A percentile compares a stretch with the other conserved stretches of the same genome.
phyloP scores from a whole-genome alignment of 92 coral and sea anemone species.

The Phymanthus crucifer region DNA sequence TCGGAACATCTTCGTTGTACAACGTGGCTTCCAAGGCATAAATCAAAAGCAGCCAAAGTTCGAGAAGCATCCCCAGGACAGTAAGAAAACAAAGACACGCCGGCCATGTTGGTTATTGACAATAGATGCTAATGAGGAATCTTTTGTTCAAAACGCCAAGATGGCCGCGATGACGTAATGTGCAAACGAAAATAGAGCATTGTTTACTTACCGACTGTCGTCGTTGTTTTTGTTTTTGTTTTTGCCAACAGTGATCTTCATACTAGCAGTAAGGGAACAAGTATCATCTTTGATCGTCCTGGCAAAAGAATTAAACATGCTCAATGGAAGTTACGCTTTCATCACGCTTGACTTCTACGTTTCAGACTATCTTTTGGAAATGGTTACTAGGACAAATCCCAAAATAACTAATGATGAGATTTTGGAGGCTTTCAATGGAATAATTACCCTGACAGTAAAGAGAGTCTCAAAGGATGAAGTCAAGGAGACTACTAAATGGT shows the following conservation, averaged over 20 bases:
- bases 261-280: slow-evolving; percentile 48
- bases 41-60: too few species aligned
- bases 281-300: slow-evolving; percentile 39
- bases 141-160: too few species aligned
- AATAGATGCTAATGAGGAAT: too few species aligned
- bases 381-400: not conserved
- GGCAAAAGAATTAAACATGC: slow-evolving; percentile 68
- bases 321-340: slow-evolving; percentile 76
- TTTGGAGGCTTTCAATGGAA: slow-evolving; percentile 43
- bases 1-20: too few species aligned
- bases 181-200: too few species aligned
- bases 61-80: too few species aligned
- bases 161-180: too few species aligned
- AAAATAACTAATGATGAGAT: slow-evolving; percentile 18
- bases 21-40: too few species aligned
- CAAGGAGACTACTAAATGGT: slow-evolving; percentile 36
- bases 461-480: slow-evolving; percentile 22
- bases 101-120: too few species aligned
- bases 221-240: not conserved
- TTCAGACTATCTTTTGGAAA: not conserved
- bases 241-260: slow-evolving; percentile 51
- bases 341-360: slow-evolving; percentile 68
- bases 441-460: slow-evolving; percentile 70
- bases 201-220: not conserved
- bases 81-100: too few species aligned